These are phyloP conservation scores for Tenthredo distinguenda DNA, from an alignment of 2,888 invertebrate species.

Conservation along the genomic window DNA sequence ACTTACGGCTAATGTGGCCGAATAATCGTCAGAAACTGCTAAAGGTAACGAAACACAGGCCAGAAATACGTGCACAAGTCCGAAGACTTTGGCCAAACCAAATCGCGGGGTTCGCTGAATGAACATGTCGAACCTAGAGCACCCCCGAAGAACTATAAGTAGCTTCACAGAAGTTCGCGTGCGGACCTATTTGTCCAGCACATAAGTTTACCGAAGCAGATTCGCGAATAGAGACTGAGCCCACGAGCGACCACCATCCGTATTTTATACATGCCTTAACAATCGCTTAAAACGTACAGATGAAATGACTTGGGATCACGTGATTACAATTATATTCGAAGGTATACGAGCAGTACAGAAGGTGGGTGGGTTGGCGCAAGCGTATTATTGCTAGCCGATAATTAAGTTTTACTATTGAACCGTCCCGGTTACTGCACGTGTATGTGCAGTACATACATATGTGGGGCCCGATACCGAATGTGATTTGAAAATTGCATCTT, in stretches of 20 bases:
- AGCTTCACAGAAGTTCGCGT: conserved; percentile 9
- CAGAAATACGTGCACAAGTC: background rate
- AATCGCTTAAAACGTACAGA: background rate
- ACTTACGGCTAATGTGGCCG: conserved; percentile 31
- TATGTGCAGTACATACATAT: background rate
- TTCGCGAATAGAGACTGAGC: conserved; percentile 42
- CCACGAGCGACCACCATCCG: background rate
- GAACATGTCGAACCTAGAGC: conserved; percentile 16
- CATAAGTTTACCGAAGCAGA: conserved; percentile 29
- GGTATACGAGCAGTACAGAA: conserved; percentile 19
- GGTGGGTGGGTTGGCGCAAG: background rate
- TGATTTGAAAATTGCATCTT: conserved; percentile 31
- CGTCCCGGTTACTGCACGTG: background rate
- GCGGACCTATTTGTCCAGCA: background rate
- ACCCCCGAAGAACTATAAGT: conserved; percentile 4
- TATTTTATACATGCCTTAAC: conserved; percentile 45
- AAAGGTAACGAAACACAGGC: conserved; percentile 3
- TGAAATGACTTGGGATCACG: conserved; percentile 35
- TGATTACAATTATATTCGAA: conserved; percentile 26
- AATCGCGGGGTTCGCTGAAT: background rate
- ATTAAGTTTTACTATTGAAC: conserved; percentile 47
- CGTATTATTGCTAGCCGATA: conserved; percentile 48
- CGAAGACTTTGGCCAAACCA: background rate
- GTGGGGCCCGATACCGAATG: conserved; percentile 15
- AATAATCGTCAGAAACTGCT: background rate